Evolutionary conservation across 2,888 invertebrate genomes (phyloP), one percentile per base, ranked within the genome.

Genomic region (Perizoma flavofasciatum): DNA sequence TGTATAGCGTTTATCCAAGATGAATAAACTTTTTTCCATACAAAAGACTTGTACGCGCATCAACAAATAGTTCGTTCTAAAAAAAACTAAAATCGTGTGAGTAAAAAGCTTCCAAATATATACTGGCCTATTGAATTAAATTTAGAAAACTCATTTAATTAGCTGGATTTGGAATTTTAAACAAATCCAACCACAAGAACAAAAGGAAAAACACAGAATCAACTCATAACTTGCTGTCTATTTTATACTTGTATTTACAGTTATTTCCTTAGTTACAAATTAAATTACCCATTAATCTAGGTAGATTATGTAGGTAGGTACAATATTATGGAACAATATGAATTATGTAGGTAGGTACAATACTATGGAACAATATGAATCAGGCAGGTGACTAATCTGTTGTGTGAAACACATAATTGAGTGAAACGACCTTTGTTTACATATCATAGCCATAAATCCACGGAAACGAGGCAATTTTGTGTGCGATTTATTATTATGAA

Each of bases 401-500:
- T 67, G 57, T 67, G 57, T 60, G 49, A 62, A 63, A 67, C 59
- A 56, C 54, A 39, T 49, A 35, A 60, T 62, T 62, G 52, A 53
- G 54, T 47, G 52, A 53, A 41, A 51, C 56, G 60, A 54, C 43
- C 47, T 58, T 41, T 49, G 48, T 53, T 37, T 49, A 37, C 40
- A 39, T 48, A 41, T 54, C 41, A 34, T 46, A 51, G 22, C 47
- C 40, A 41, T 33, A 40, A 49, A 37, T 44, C 49, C 34, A 41
- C 51, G 43, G 39, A 46, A 56, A 56, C 39, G 49, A 56, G 49
- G 53, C 52, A 55, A 55, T 57, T 39, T 47, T 55, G 47, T 41
- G 54, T 54, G 47, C 5, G 0, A 37, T 6, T 37, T 37, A 0
- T 37, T 37, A 4, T 37, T 37, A 22, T 22, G 22, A 22, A 22